A percentile compares a stretch with the other conserved stretches of the same genome.
These are phyloP conservation scores for Eulemur albifrons DNA, from an alignment of 2,797 vertebrate genomes.

Conservation along the genomic window DNA sequence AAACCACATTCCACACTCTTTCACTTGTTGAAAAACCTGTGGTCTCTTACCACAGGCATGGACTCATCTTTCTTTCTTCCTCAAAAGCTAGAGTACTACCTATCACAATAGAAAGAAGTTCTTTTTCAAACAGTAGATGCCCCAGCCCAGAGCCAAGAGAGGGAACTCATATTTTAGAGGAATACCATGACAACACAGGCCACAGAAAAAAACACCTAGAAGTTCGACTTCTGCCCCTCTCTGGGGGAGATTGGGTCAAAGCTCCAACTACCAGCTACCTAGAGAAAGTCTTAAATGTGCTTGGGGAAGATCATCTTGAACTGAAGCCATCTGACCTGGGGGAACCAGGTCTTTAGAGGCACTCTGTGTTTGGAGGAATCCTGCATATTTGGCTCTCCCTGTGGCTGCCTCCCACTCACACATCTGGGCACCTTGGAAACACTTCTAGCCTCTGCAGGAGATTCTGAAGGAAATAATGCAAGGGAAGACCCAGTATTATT, in stretches of 20 bases:
- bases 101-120: neutral
- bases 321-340: rapidly evolving
- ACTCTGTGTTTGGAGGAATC: neutral
- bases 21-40: neutral
- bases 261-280: neutral
- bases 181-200: neutral
- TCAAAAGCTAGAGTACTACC: neutral
- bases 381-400: neutral
- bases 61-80: neutral
- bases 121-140: neutral
- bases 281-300: neutral
- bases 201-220: slow-evolving; percentile 20
- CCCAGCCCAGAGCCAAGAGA: neutral
- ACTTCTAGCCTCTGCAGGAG: neutral
- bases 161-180: neutral
- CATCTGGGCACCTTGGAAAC: neutral
- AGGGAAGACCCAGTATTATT: neutral
- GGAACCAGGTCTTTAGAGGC: too few species aligned
- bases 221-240: slow-evolving; percentile 32
- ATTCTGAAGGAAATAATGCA: neutral
- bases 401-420: rapidly evolving
- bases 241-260: neutral
- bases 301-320: rapidly evolving
- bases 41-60: neutral
- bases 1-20: neutral